phyloP scores from a whole-genome alignment of 2,113 vertebrate genomes.

The Terrapene triunguis region DNA sequence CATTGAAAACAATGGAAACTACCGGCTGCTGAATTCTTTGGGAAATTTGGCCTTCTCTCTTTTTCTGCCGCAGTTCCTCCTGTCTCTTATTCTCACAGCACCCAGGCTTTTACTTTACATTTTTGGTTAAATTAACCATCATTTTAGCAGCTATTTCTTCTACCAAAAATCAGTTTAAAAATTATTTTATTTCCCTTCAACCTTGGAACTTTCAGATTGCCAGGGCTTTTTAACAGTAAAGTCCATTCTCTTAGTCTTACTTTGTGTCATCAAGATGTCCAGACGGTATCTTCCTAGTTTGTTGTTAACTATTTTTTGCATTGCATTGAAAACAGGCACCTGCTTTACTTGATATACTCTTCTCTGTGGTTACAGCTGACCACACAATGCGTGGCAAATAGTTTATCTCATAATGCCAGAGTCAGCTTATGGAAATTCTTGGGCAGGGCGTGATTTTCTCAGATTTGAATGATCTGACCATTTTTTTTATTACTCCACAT shows the following conservation, averaged over 20 bases:
- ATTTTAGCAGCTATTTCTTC: not conserved
- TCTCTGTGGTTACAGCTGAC: not conserved
- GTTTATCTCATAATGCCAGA: not conserved
- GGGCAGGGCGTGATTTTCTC: not conserved
- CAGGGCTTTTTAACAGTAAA: constrained; percentile 17
- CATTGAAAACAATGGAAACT: not conserved
- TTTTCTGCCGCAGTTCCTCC: not conserved
- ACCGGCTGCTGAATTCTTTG: not conserved
- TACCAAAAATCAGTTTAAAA: not conserved
- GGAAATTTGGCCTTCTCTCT: not conserved
- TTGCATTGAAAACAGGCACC: constrained; percentile 4
- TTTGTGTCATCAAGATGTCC: not conserved
- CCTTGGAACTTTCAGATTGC: constrained; percentile 10
- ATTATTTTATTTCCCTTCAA: not conserved
- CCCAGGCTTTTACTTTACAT: not conserved
- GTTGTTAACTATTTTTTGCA: constrained; percentile 31
- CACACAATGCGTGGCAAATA: not conserved
- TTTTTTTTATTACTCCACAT: not conserved
- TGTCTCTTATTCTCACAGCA: not conserved
- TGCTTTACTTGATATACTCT: constrained; percentile 30
- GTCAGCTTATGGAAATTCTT: not conserved
- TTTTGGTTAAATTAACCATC: not conserved
- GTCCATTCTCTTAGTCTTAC: not conserved
- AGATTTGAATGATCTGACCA: not conserved
- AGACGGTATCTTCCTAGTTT: constrained; percentile 33